Evolutionary conservation across 2,113 vertebrate genomes (phyloP), one percentile per base, ranked within the genome.

Genomic region (Lasiurus cinereus): DNA sequence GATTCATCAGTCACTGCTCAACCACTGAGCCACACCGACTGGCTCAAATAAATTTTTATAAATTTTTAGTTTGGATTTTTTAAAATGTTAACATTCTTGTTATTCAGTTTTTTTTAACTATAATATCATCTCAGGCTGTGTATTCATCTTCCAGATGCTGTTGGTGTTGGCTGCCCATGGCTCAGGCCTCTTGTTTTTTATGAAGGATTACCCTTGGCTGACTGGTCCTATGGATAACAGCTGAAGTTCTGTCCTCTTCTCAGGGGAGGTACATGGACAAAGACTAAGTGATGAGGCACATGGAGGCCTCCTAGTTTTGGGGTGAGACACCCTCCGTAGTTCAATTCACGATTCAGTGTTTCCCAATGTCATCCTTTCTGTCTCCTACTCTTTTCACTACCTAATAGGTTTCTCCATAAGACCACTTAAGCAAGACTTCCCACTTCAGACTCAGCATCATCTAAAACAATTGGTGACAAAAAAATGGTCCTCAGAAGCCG

Each of bases 221-320:
- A 15, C 70, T 77, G 31, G 19, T 29, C 36, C 66, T 80, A 39
- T 27, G 46, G 64, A 43, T 4, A 33, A 13, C 18, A 72, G 54
- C 62, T 48, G 8, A 54, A 56, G 31, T 31, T 31, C 1, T 2
- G 2, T 66, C 74, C 52, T 11, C 10, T 31, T 9, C 14, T 12
- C 6, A 3, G 10, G 52, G 52, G 21, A 77, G 21, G 29, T 16
- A 21, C 0, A 0, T 15, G 6, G 33, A 8, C 39, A 18, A 39
- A 84, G 73, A 21, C 50, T 33, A 73, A 36, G 27, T 12, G 59
- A 62, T 7, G 15, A 36, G 22, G 8, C 15, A 19, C 5, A 5
- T 0, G 19, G 36, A 9, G 24, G 39, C 31, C 31, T 74, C 27
- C 29, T 62, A 5, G 12, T 31, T 24, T 43, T 22, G 31, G 52